phyloP scores from a whole-genome alignment of 1,140 invertebrate species.

The Drosophila aff. region DNA sequence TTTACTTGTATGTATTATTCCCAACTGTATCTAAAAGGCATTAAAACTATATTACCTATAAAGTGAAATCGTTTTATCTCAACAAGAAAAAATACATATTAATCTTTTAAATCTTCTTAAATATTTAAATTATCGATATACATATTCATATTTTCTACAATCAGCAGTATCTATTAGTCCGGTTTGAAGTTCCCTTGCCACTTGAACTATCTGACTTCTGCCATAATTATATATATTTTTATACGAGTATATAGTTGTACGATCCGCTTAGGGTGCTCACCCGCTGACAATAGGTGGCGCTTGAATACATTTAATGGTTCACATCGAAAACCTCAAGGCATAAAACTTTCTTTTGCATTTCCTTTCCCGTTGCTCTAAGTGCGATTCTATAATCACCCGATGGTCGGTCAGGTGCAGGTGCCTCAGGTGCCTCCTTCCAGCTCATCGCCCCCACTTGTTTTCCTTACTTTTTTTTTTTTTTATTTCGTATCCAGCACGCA shows the following conservation, averaged over 20 bases:
- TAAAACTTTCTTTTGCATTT: conserved; percentile 61
- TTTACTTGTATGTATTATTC: too few relatives aligned
- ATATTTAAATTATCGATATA: neutral
- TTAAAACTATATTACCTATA: too few relatives aligned
- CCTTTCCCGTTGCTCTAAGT: conserved; percentile 56
- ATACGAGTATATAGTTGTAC: neutral
- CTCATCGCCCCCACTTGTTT: conserved; percentile 8
- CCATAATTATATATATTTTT: neutral
- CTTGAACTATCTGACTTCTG: neutral
- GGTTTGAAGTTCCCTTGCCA: neutral
- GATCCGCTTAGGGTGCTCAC: conserved; percentile 24
- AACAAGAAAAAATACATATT: too few relatives aligned
- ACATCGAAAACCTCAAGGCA: conserved; percentile 35
- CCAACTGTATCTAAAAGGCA: too few relatives aligned
- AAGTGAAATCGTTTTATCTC: too few relatives aligned
- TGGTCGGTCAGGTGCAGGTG: conserved; percentile 55
- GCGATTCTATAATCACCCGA: conserved; percentile 67
- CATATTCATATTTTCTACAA: neutral
- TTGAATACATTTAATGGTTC: conserved; percentile 36
- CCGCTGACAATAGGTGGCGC: conserved; percentile 35
- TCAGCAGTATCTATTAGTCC: neutral
- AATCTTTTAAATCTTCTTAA: neutral
- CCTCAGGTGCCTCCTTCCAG: conserved; percentile 6
- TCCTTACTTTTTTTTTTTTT: neutral
- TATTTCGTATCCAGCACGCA: conserved; percentile 50